phyloP scores from a whole-genome alignment of 2,113 vertebrate genomes.

The Phainopepla nitens region DNA sequence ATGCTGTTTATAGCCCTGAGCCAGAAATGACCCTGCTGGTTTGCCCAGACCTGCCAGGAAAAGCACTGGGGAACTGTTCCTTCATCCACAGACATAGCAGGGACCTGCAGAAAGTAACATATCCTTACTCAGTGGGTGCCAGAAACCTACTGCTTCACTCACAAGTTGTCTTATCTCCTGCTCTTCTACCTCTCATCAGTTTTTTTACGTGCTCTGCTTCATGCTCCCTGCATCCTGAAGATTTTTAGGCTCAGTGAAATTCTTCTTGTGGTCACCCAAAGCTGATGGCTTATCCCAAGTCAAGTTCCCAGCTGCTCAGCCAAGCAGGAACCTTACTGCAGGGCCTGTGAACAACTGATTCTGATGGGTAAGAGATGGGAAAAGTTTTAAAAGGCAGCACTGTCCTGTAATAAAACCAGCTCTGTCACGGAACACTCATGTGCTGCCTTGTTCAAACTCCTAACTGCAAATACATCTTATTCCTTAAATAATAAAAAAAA shows the following conservation, averaged over 20 bases:
- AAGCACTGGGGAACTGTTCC: neutral
- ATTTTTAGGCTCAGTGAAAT: neutral
- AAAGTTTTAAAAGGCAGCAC: neutral
- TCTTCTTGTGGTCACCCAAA: neutral
- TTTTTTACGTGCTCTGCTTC: neutral
- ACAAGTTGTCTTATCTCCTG: neutral
- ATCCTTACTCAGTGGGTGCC: neutral
- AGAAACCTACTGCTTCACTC: neutral
- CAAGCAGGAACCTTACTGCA: neutral
- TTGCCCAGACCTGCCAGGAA: neutral
- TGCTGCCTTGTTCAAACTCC: neutral
- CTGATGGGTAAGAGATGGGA: neutral
- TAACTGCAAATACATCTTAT: neutral
- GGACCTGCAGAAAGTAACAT: neutral
- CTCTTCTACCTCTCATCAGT: neutral
- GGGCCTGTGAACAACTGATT: neutral
- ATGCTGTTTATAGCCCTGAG: neutral
- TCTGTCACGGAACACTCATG: neutral
- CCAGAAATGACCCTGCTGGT: conserved; percentile 10
- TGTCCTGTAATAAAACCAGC: neutral
- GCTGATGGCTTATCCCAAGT: neutral
- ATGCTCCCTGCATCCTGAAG: neutral
- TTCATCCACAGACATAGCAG: neutral
- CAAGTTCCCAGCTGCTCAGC: neutral
- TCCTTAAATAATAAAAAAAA: neutral